Conservation (phyloP, 2,797 vertebrate species). For the Streptopelia turtur region DNA sequence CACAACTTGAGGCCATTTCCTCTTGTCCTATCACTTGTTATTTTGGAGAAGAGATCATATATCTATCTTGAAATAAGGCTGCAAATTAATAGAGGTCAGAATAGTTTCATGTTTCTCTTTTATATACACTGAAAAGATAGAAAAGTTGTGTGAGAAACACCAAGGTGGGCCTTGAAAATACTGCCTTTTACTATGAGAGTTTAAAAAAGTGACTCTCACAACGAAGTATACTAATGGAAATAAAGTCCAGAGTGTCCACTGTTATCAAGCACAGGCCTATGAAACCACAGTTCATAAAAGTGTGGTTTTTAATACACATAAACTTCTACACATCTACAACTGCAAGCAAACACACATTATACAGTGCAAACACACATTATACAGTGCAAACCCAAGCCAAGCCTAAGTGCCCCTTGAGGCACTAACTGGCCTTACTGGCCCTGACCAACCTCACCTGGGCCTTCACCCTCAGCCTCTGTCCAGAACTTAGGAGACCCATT, state of each 20-base stretch:
- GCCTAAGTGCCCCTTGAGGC: no score
- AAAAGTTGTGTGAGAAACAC: not conserved
- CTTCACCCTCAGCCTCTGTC: not conserved
- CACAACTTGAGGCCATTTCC: no score
- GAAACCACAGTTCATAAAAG: not conserved
- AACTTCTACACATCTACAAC: not conserved
- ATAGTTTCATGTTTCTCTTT: not conserved
- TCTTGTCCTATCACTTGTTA: no score
- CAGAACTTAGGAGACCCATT: no score
- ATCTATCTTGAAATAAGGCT: not conserved
- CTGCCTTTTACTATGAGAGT: not conserved
- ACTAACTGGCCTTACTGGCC: not conserved
- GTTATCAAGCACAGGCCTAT: not conserved
- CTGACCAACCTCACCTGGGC: not conserved
- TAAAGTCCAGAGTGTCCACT: not conserved
- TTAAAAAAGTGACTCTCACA: not conserved
- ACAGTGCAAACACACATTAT: not conserved
- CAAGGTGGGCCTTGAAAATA: not conserved
- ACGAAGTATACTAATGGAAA: not conserved
- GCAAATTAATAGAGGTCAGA: not conserved
- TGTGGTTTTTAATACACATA: fast-evolving
- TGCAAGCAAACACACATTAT: not conserved
- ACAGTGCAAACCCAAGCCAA: not conserved
- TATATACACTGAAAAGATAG: not conserved
- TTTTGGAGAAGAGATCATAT: not conserved